Evolutionary conservation across 2,113 vertebrate species (phyloP).

Genomic region (Phasianus colchicus): DNA sequence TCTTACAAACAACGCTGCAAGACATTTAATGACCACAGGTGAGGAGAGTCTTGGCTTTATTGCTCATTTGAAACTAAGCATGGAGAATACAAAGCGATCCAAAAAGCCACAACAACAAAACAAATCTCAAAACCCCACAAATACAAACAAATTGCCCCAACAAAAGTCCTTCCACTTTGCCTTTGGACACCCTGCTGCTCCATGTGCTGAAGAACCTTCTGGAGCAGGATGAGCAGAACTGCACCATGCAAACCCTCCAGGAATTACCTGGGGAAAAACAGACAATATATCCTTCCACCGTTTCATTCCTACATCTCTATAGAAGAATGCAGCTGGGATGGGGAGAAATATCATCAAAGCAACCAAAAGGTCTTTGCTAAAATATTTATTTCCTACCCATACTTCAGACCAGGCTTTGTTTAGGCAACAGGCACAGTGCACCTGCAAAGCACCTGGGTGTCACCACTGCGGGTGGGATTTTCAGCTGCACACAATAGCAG

Average conservation of each 20-base stretch:
- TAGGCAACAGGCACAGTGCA: background rate
- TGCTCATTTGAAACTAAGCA: constrained; percentile 17
- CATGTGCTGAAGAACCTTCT: background rate
- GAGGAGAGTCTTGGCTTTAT: constrained; percentile 19
- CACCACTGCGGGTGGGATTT: background rate
- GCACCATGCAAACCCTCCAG: background rate
- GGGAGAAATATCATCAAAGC: background rate
- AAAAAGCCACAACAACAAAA: background rate
- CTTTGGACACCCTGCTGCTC: background rate
- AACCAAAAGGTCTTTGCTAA: background rate
- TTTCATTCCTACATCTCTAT: background rate
- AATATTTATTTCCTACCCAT: background rate
- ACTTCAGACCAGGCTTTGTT: background rate
- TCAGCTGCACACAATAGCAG: background rate
- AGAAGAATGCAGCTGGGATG: background rate
- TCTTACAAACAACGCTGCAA: constrained; percentile 46
- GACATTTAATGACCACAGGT: constrained; percentile 53
- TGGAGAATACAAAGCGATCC: background rate
- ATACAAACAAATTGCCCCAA: background rate
- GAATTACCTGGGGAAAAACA: background rate
- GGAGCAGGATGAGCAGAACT: background rate
- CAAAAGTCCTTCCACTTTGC: background rate
- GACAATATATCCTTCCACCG: background rate
- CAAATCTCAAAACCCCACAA: background rate
- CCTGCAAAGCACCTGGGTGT: background rate